Conservation (phyloP, 2,797 vertebrate species). For the Spinibarbus caldwelli region DNA sequence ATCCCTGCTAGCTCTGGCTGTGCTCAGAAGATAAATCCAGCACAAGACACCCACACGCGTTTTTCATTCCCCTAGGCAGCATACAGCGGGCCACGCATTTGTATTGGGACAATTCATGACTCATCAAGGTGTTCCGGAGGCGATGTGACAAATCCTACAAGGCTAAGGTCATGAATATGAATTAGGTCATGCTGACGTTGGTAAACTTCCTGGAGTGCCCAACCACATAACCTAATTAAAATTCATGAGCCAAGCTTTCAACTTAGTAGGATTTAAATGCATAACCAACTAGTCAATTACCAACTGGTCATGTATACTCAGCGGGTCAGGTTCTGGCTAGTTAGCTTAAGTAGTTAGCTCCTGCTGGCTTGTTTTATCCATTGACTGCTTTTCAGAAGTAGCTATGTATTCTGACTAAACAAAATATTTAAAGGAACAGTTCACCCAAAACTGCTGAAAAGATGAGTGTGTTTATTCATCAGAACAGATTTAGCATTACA, state of each 20-base stretch:
- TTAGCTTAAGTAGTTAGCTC: no score
- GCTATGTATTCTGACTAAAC: neutral
- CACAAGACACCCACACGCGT: constrained; percentile 52
- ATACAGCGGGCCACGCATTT: constrained; percentile 53
- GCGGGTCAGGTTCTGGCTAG: neutral
- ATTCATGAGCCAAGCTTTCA: neutral
- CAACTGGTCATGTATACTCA: no score
- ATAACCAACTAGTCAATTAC: neutral
- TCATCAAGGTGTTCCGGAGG: constrained; percentile 56
- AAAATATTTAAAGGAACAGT: neutral
- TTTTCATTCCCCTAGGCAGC: constrained; percentile 55
- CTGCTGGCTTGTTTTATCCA: neutral
- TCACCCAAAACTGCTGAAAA: neutral
- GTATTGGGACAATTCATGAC: constrained; percentile 62
- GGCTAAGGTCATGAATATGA: constrained; percentile 18
- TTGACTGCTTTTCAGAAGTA: neutral
- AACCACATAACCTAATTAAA: neutral
- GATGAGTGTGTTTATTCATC: no score
- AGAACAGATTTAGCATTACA: no score
- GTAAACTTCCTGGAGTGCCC: neutral
- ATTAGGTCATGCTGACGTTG: neutral
- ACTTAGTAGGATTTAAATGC: neutral
- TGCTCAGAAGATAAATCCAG: constrained; percentile 53
- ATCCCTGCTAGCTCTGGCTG: constrained; percentile 37
- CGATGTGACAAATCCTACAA: constrained; percentile 29